Evolutionary conservation across 2,888 invertebrate species (phyloP), one percentile per base, ranked within the genome.

Genomic region (Quadroppia sp.): DNA sequence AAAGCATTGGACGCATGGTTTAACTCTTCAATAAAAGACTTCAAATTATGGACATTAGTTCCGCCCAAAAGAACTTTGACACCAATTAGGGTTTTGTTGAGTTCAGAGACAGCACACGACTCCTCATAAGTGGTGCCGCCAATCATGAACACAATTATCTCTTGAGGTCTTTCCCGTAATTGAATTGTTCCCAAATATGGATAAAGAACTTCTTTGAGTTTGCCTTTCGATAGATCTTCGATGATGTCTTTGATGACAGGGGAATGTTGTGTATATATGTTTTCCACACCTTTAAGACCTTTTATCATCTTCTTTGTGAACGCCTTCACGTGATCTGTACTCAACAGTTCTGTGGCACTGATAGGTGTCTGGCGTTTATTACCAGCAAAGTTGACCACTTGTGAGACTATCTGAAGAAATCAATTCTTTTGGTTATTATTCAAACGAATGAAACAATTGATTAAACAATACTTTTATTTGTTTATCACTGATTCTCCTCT

Each of bases 181-280:
- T 82, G 82, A 74, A 81, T 80, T 67, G 85, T 84, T 56, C 91
- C 91, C 23, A 94, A 85, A 77, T 89, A 90, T 0, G 96, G 97
- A 84, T 91, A 97, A 4, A 87, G 83, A 76, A 89, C 88, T 79
- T 94, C 93, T 74, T 90, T 88, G n/a, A 98, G 86, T 80, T 90
- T 89, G 1, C 94, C 95, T 81, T 92, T 94, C 45, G 92, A 87
- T 0, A 96, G 85, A 81, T 94, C 93, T 80, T 97, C 97, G 0
- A 99, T 82, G 0, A 91, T 89, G 81, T 94, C 92, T 79, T 90
- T 89, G 7, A 99, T 83, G 30, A 94, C 85, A 0, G 99, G 97
- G n/a, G 90, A 90, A 83, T 99, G 99, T 81, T 99, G 99, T 0
- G 99, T 98, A 84, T 96, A 99, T 76, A 99, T 93, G 83, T 99